Evolutionary conservation across 1,140 invertebrate genomes (phyloP), one percentile per base, ranked within the genome.

Genomic region (Cotesia glomerata): DNA sequence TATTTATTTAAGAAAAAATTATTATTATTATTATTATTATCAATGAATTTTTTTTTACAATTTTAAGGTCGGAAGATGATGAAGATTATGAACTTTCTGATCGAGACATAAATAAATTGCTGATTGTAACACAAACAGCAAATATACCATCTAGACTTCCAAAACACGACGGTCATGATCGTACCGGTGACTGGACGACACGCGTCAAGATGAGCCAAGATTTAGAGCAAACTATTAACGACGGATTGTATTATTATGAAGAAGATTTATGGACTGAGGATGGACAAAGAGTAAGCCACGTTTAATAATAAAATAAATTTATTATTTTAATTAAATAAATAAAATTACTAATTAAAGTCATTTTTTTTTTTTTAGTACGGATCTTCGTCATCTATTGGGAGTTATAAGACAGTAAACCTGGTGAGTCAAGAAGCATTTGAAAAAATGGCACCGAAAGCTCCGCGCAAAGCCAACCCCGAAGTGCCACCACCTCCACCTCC

Each of bases 161-260:
- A 26, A 95, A 95, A 82, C 95, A 97, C 80, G 95, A 97, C 82
- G 95, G 95, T 5, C 92, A 95, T 81, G 95, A 97, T 88, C 90
- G 95, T 52, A 95, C 95, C 32, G 94, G 94, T 5, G 94, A 96
- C 77, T 95, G 91, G 90, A 92, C 90, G 51, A 93, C 93, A 0
- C 88, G 95, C 69, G 94, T 94, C 13, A 96, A 97, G 89, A 97
- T 99, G 86, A 95, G 94, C 5, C 94, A 98, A 85, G 97, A 99
- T 81, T 88, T 98, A 72, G 95, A 94, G 74, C 93, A 96, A 84
- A 92, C 94, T 9, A 99, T 99, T 76, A 97, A 98, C 81, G 96
- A 99, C 88, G 97, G 97, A 7, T 89, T 99, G 5, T 93, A 91
- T 81, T 95, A 96, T 81, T 99, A 99, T 82, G 97, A 99, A 87